Base-by-base conservation (phyloP, 2,113 vertebrate species). In the Polyodon spathula region DNA sequence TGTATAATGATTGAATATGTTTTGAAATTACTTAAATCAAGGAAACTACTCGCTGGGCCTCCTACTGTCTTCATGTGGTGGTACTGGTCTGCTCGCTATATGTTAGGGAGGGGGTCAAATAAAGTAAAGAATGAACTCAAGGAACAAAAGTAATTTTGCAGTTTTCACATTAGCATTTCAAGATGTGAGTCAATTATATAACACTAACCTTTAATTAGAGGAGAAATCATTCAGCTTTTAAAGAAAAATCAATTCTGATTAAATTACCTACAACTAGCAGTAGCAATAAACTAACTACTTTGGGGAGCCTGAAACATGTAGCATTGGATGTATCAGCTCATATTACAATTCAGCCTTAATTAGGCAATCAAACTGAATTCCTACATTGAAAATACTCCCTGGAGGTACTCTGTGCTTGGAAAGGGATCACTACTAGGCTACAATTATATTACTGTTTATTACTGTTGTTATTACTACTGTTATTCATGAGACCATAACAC, bases 231-330 rank as follows among this genome's bases (percentile, higher is more conserved):
- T 64, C 39, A 40, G 62, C 51, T 46, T 16, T 59, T 61, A 60
- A 58, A 68, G 63, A 68, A 40, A 58, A 46, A 63, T 57, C 37
- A 51, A 51, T 58, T 37, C 50, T 56, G 61, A 15, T 38, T 63
- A 37, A 63, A 57, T 57, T 56, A 41, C 15, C 8, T 37, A 8
- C 43, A 11, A 12, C 8, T 6, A 55, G 12, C 17, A 56, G 14
- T 12, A 56, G 14, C 17, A 5, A 12, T 8, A 14, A 37, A 56
- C 37, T 56, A 10, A 4, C 39, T 40, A 41, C 9, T 15, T 15
- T 57, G 37, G 38, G 37, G 12, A 57, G 40, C 8, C 37, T 14
- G 40, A 8, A 39, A 11, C 17, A 38, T 27, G 37, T 56, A 37
- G 54, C 9, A 6, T 12, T 8, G 11, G 9, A 38, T 56, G 27